Conservation (phyloP, 2,888 invertebrate species). For the Epistrophe eligans region DNA sequence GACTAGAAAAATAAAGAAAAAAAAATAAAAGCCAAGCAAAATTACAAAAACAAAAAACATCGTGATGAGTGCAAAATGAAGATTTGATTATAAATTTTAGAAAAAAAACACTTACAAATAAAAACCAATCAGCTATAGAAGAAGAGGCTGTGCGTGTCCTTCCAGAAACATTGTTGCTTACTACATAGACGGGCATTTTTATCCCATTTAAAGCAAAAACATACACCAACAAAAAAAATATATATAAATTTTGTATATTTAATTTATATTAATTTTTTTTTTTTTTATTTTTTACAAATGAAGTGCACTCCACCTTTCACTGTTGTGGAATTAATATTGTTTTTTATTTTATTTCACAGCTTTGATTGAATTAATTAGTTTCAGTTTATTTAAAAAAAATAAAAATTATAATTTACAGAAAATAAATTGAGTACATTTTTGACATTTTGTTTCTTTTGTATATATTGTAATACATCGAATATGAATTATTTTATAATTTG, state of each 20-base stretch:
- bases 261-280: conserved; percentile 20
- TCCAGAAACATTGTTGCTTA: conserved; percentile 77
- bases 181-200: conserved; percentile 77
- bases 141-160: conserved; percentile 77
- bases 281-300: conserved; percentile 14
- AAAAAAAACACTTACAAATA: conserved; percentile 81
- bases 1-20: neutral
- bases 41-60: neutral
- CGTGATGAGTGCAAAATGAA: conserved; percentile 4
- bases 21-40: neutral
- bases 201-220: conserved; percentile 35
- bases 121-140: conserved; percentile 81
- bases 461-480: neutral
- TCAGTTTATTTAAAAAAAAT: neutral
- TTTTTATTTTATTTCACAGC: neutral
- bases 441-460: neutral
- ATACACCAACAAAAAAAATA: conserved; percentile 21
- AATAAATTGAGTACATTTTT: conserved; percentile 5
- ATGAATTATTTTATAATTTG: neutral
- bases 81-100: conserved; percentile 33
- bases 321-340: neutral
- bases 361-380: neutral
- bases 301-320: conserved; percentile 14
- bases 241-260: conserved; percentile 3
- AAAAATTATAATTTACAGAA: neutral